Evolutionary conservation across 2,797 vertebrate species (phyloP).

Genomic region (Vultur gryphus): DNA sequence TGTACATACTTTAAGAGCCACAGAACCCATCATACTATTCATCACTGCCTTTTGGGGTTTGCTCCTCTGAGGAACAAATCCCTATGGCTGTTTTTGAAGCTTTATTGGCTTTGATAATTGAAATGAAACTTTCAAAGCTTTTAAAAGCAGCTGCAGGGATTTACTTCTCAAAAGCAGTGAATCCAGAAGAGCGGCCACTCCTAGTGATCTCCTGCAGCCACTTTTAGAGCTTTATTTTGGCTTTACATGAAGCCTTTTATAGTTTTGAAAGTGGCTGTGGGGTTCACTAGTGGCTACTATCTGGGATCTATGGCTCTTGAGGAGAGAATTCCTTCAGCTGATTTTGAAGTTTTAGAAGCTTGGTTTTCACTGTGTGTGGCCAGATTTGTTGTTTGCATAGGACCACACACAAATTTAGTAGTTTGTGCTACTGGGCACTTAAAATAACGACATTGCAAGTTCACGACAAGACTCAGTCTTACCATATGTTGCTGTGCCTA

Average conservation of each 20-base stretch:
- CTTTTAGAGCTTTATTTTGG: constrained; percentile 57
- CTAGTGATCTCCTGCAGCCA: constrained; percentile 58
- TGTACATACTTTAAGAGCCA: constrained; percentile 54
- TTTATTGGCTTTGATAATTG: constrained; percentile 66
- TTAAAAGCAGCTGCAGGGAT: constrained; percentile 59
- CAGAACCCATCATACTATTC: constrained; percentile 52
- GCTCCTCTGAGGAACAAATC: constrained; percentile 58
- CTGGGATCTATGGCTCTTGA: constrained; percentile 53
- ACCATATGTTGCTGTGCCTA: constrained; percentile 5
- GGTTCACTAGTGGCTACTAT: constrained; percentile 54
- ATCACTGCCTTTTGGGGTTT: constrained; percentile 61
- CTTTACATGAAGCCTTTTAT: constrained; percentile 48
- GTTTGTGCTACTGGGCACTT: constrained; percentile 51
- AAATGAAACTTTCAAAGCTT: constrained; percentile 61
- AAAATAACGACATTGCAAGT: constrained; percentile 10
- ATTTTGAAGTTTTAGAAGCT: constrained; percentile 52
- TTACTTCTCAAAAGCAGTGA: constrained; percentile 59
- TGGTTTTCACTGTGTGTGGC: constrained; percentile 52
- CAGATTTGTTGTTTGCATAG: constrained; percentile 54
- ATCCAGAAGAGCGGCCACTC: constrained; percentile 48
- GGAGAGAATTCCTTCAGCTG: constrained; percentile 51
- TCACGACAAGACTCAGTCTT: background rate
- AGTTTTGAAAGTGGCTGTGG: constrained; percentile 54
- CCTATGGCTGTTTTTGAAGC: constrained; percentile 59
- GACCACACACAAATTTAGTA: constrained; percentile 56